Evolutionary conservation across 2,888 invertebrate genomes (phyloP), one percentile per base, ranked within the genome.

Genomic region (Ectobius pallidus): DNA sequence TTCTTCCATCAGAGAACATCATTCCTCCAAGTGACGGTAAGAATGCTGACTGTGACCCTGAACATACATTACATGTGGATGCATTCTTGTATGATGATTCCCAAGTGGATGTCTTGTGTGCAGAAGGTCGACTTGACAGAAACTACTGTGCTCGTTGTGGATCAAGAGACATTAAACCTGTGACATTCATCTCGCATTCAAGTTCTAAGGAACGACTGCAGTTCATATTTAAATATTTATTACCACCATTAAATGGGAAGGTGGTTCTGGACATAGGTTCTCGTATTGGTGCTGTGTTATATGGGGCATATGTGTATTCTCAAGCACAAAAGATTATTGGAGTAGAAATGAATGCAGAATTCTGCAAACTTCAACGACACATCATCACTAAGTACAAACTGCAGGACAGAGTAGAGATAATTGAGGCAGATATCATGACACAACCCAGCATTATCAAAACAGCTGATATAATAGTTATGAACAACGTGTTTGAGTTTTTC

Each of bases 401-500:
- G 46, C 68, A 78, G 77, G 83, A 86, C 72, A 84, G 87, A 76
- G 82, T 89, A 44, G 84, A 85, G 81, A 81, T 90, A 34, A 78
- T 90, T 3, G 84, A 88, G 79, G 86, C 87, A 27, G 88, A 90
- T 81, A 84, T 91, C 42, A 83, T 87, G 76, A 84, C 87, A 14
- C 84, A 85, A 73, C 80, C 83, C 74, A 87, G 89, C 73, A 79
- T 89, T 39, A 80, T 91, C 20, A 78, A 83, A 72, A 80, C 81
- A 72, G 88, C 89, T 16, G 86, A 92, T 81, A 83, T 88, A 0
- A 83, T 92, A 69, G 81, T 91, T 30, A 82, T 91, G 71, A 88
- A 92, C 77, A 92, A 91, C 82, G 87, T 89, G 1, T 87, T 91
- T 79, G 90, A 91, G 78, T 91, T 91, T 80, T 92, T 92, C 83